These are phyloP conservation scores for Allobates femoralis DNA, from an alignment of 2,797 vertebrate species.

Conservation along the genomic window DNA sequence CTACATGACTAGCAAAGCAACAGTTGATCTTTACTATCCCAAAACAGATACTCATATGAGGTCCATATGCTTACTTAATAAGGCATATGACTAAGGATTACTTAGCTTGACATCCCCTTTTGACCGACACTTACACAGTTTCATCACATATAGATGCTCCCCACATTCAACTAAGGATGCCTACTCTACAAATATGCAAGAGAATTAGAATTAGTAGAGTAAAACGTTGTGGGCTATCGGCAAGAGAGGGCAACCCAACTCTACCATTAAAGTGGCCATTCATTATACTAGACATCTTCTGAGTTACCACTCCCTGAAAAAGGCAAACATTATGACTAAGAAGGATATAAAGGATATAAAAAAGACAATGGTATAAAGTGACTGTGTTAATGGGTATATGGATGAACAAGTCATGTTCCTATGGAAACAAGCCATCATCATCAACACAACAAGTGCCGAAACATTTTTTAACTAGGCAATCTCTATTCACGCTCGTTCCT, in stretches of 20 bases:
- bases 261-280: not conserved
- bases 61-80: too few relatives aligned
- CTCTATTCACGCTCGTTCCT: not conserved
- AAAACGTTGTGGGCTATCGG: not conserved
- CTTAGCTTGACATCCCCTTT: not conserved
- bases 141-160: too few relatives aligned
- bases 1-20: too few relatives aligned
- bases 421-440: slow-evolving; percentile 18
- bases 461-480: not conserved
- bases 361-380: slow-evolving; percentile 17
- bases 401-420: not conserved
- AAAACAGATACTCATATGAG: too few relatives aligned
- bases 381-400: slow-evolving; percentile 4
- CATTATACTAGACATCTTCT: not conserved
- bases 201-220: too few relatives aligned
- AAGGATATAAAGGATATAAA: slow-evolving; percentile 1
- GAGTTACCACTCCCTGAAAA: not conserved
- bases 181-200: too few relatives aligned
- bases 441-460: not conserved
- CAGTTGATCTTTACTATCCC: too few relatives aligned
- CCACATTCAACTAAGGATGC: too few relatives aligned
- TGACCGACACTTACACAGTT: not conserved
- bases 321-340: slow-evolving; percentile 34
- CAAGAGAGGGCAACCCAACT: not conserved
- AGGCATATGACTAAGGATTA: not conserved